Evolutionary conservation across 37 sponge, comb jelly and placozoan genomes (phyloP), one percentile per base, ranked within the genome.

Genomic region (Amphimedon queenslandica): DNA sequence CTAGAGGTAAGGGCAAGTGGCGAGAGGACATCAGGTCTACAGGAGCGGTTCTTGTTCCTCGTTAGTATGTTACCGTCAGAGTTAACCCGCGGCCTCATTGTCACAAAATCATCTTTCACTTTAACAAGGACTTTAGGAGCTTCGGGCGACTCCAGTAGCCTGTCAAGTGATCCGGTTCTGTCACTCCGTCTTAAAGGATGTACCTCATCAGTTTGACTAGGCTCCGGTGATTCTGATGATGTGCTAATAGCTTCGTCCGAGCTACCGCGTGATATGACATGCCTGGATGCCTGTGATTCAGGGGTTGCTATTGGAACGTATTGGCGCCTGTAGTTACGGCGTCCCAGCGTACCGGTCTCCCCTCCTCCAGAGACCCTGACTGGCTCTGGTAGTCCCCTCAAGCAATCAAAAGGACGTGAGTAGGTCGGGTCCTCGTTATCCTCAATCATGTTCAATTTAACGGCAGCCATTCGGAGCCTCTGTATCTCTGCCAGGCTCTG

Each of bases 331-430:
- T 60, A 60, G 21, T 60, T 25, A 13, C 41, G 55, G 13, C 57
- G 77, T 32, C 23, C 23, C 2, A 67, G 35, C 25, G 63, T 10
- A 64, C 51, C 28, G 5, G 33, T 16, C 34, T 6, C 11, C 35
- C 25, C 28, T 8, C 33, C 68, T 0, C 43, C n/a, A 16, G 31
- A 51, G 35, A 77, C 68, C 36, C 30, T 66, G n/a, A 67, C 34
- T 20, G 68, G 77, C 13, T 43, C 37, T 20, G 32, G 33, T 3
- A 34, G n/a, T 3, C 25, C 40, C 23, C 3, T 67, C 38, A 83
- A 56, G 36, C 73, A 63, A 60, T 83, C 83, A 76, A 83, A 76
- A 11, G 83, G 83, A 27, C 63, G 58, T 6, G 83, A 83, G 40
- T 83, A 83, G 1, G 76, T 61, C 0, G 77, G 66, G 27, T 63